phyloP scores from a whole-genome alignment of 2,888 invertebrate genomes.

The Drosophila multiciliata region DNA sequence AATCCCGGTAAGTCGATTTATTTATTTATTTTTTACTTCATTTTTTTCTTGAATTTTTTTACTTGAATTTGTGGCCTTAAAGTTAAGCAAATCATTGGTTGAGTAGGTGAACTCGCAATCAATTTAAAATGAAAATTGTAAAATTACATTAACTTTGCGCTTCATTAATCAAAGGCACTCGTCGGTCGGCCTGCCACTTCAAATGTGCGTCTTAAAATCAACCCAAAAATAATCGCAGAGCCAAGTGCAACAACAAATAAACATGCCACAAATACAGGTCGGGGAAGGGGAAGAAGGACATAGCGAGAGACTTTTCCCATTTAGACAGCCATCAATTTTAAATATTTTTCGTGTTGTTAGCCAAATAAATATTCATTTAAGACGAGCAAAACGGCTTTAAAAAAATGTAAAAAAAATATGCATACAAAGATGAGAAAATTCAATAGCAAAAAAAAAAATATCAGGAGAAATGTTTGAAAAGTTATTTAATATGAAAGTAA shows the following conservation, averaged over 20 bases:
- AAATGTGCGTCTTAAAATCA: constrained; percentile 44
- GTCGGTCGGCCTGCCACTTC: constrained; percentile 38
- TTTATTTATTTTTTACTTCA: constrained; percentile 23
- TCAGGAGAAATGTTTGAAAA: constrained; percentile 11
- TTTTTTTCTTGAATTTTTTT: constrained; percentile 21
- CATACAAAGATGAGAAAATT: not conserved
- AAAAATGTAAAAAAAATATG: not conserved
- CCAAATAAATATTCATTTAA: constrained; percentile 53
- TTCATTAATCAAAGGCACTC: constrained; percentile 74
- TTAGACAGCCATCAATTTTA: constrained; percentile 53
- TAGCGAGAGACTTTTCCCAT: constrained; percentile 23
- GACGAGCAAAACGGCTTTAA: constrained; percentile 6
- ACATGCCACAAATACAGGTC: constrained; percentile 1
- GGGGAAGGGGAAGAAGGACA: not conserved
- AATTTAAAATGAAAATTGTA: constrained; percentile 58
- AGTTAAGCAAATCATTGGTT: constrained; percentile 47
- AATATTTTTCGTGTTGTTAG: constrained; percentile 50
- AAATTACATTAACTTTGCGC: constrained; percentile 66
- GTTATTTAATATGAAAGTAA: constrained; percentile 15
- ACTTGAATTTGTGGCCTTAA: constrained; percentile 34
- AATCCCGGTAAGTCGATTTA: constrained; percentile 73
- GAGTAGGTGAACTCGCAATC: constrained; percentile 45
- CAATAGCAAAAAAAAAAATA: constrained; percentile 8
- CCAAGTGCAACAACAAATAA: constrained; percentile 41
- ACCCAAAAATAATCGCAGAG: constrained; percentile 48